Base-by-base conservation (phyloP, 2,888 invertebrate species). In the Polydrusus pterygomalis region DNA sequence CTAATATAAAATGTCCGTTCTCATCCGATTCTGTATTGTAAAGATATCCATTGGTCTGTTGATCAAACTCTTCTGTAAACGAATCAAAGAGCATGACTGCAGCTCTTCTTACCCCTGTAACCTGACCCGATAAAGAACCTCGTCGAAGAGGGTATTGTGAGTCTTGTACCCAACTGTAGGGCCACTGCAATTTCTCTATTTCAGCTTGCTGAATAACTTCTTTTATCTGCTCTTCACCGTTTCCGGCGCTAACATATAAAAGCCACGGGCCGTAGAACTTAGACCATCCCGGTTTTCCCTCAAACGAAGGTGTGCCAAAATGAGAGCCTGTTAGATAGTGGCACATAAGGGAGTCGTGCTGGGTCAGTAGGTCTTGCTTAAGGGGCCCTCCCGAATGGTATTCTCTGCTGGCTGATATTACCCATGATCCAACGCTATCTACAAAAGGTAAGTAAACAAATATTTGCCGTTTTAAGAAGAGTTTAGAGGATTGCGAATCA, bases 31-130 rank as follows among this genome's bases (percentile, higher is more conserved):
- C 60, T 9, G 34, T 47, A 34, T 49, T 40, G 11, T 67, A 67
- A 13, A 67, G 11, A 47, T 73, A 73, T n/a, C 73, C 73, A 9
- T 47, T 56, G 18, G 67, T 67, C 45, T 73, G 67, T 15, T 20
- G 34, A 20, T 73, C 73, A 58, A 58, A 67, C 5, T 25, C 3
- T 38, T 73, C 58, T 0, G 15, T n/a, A 51, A 62, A n/a, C 7
- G 70, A 70, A 40, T 38, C 40, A 34, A 63, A 49, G 0, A 62
- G 9, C n/a, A 62, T 20, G 0, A 62, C 62, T n/a, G 47, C 20
- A 62, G 70, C 62, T 18, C 40, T 25, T 5, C 18, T 20, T 38
- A 51, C 38, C 49, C 70, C 70, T 1, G 38, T 40, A 11, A 70
- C 20, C 20, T 47, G 17, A 18, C 70, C 62, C 10, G 25, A n/a